phyloP scores from a whole-genome alignment of 2,888 invertebrate genomes.

The Busseola fusca region DNA sequence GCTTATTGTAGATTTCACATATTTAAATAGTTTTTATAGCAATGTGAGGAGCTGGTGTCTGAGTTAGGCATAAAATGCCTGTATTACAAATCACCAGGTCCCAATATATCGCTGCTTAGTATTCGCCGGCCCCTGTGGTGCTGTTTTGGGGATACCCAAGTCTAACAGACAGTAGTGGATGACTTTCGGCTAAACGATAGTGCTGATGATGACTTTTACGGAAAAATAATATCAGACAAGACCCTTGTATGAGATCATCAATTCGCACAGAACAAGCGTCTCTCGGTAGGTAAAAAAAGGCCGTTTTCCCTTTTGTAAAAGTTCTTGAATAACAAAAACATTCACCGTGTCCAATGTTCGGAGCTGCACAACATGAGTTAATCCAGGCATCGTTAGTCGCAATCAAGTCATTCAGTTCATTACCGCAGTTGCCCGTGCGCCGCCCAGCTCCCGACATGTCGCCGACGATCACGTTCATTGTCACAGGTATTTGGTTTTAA shows the following conservation, averaged over 20 bases:
- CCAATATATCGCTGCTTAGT: too few species aligned
- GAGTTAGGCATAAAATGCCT: too few species aligned
- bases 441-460: constrained; percentile 69
- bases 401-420: constrained; percentile 81
- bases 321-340: constrained; percentile 16
- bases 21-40: too few species aligned
- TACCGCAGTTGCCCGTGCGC: constrained; percentile 69
- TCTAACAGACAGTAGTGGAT: neutral
- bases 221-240: neutral
- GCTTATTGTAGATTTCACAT: too few species aligned
- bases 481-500: constrained; percentile 70
- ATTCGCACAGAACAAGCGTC: neutral
- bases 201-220: neutral
- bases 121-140: neutral
- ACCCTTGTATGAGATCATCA: neutral
- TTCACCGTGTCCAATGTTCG: constrained; percentile 68
- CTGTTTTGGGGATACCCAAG: neutral
- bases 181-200: neutral
- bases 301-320: neutral
- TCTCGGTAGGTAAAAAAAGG: neutral
- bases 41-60: too few species aligned
- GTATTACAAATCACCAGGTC: too few species aligned
- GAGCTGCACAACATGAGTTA: constrained; percentile 60
- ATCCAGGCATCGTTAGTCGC: constrained; percentile 70
- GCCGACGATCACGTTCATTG: constrained; percentile 62